Base-by-base conservation (phyloP, 2,888 invertebrate genomes). In the Protodeltote pygarga region DNA sequence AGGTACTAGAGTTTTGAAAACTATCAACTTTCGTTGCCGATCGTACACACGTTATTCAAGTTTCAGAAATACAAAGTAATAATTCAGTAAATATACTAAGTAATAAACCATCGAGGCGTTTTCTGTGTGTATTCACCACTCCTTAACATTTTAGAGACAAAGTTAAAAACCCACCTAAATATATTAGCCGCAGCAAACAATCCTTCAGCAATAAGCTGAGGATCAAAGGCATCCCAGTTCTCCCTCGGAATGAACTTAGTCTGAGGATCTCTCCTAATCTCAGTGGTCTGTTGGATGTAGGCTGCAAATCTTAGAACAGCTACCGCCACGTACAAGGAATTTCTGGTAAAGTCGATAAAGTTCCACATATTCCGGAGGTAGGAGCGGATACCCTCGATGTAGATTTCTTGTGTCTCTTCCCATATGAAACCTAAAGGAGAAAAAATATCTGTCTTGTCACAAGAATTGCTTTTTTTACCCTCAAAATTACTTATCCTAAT, bases 291-390 rank as follows among this genome's bases (percentile, higher is more conserved):
- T 74, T 97, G 95, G 24, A 96, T 81, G 73, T 95, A 97, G 0
- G 97, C 97, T 0, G 94, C 94, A 3, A 93, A 89, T 71, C 94
- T 89, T 3, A 97, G 85, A 16, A 96, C 76, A 19, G 94, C 93
- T 5, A 96, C 96, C 3, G 94, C 92, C 25, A 96, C 93, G 83
- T 98, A 99, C 2, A 98, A 92, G 0, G 95, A 94, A 86, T 98
- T 98, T 27, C 98, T 94, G 3, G 96, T 95, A 79, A 98, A 98
- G 89, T 99, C 98, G 38, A 99, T 97, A 76, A 98, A 97, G 85
- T 99, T 99, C 98, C 98, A 99, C 94, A 98, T 95, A 81, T 99
- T 97, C 17, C 97, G 93, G 16, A 98, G 93, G 77, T 98, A 99
- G 0, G 95, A 95, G 23, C 94, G 93, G 33, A 98, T 93, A n/a